Evolutionary conservation across 1,140 invertebrate genomes (phyloP), one percentile per base, ranked within the genome.

Genomic region (Drosophila persimilis): DNA sequence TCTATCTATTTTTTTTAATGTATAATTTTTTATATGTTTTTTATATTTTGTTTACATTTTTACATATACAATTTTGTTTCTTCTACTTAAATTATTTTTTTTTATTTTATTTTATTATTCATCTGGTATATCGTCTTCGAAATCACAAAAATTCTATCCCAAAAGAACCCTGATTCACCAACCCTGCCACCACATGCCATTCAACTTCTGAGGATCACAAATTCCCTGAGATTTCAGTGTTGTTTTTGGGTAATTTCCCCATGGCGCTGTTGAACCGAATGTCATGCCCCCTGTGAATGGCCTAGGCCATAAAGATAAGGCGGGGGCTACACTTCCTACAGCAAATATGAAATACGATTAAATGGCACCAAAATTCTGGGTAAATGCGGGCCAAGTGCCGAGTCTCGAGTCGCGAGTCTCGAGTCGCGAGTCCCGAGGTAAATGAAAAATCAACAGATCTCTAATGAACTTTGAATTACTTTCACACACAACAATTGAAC

Each of bases 381-480:
- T 66, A 29, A 47, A 39, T 60, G 60, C 20, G n/a, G 63, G 41
- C 17, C 9, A 35, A 47, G 35, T n/a, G 26, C n/a, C 15, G 48
- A 57, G 35, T n/a, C 35, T 8, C 15, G 48, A 57, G 43, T 17
- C 17, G 0, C 17, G 17, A 17, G 17, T 17, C 17, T 0, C 15
- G 17, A 17, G 17, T 17, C 17, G 17, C 15, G 48, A 57, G 35
- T n/a, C 35, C n/a, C 15, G 48, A 57, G 43, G 44, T n/a, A 64
- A 43, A 52, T 51, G 31, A 64, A 66, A 66, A 73, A 48, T 55
- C 46, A 56, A 67, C 64, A 44, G 58, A 51, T 73, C 58, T 62
- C 77, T 80, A 75, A 80, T 80, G 77, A 80, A 80, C 77, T 76
- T 63, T 80, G 58, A 60, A 73, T 61, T 66, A 60, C 73, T 80